Evolutionary conservation across 2,888 invertebrate species (phyloP).

Genomic region (Heteromurus nitidus): DNA sequence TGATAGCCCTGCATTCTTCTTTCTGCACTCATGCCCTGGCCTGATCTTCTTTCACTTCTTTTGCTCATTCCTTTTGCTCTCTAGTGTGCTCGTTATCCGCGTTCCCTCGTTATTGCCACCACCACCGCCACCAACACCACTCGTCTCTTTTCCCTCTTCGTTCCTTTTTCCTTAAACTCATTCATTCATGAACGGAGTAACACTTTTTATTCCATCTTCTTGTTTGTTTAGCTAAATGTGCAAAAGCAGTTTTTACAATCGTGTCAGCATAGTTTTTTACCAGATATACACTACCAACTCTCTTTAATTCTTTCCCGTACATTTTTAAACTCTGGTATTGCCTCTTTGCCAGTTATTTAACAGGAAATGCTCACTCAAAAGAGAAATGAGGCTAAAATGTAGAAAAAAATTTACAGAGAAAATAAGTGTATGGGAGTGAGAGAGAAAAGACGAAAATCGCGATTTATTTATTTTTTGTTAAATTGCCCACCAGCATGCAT

Average conservation of each 20-base stretch:
- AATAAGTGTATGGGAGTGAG: not conserved
- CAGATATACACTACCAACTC: not conserved
- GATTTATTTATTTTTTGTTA: too few relatives aligned
- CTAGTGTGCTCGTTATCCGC: not conserved
- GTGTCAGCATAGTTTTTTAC: constrained; percentile 15
- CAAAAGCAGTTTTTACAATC: constrained; percentile 25
- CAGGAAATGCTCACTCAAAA: constrained; percentile 38
- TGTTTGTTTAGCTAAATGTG: constrained; percentile 46
- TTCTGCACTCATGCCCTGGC: constrained; percentile 60
- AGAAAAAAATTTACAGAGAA: not conserved
- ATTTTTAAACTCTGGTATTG: constrained; percentile 9
- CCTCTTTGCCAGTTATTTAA: constrained; percentile 1
- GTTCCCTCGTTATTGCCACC: not conserved
- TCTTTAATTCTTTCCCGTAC: constrained; percentile 19
- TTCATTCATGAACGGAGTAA: constrained; percentile 35
- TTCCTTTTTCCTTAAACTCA: constrained; percentile 3
- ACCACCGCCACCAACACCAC: constrained; percentile 13
- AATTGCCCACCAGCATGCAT: not conserved
- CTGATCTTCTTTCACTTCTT: constrained; percentile 57
- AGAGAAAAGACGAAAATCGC: constrained; percentile 3
- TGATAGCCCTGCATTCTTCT: constrained; percentile 61
- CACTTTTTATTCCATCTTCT: constrained; percentile 37
- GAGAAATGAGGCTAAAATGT: constrained; percentile 47
- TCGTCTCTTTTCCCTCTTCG: not conserved
- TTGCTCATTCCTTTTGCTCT: not conserved